Conservation (phyloP, 53 echinoderm and acorn worm genomes). For the Paelopatides confundens region DNA sequence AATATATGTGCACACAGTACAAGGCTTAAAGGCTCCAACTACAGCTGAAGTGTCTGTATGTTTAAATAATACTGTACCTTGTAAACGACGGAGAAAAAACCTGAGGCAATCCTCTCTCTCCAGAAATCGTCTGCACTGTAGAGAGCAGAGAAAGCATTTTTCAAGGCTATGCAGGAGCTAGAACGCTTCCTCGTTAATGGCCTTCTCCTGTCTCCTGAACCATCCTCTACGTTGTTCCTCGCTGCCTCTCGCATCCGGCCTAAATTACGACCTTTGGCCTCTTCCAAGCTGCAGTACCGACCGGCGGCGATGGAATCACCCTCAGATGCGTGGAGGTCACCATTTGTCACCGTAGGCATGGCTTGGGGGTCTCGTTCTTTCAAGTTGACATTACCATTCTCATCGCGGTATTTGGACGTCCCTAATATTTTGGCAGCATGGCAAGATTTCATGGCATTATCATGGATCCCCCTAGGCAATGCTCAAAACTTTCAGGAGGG, state of each 20-base stretch:
- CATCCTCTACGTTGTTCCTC: background rate
- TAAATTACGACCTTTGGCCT: constrained; percentile 15
- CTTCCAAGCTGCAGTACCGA: background rate
- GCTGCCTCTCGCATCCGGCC: background rate
- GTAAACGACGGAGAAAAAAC: constrained; percentile 90
- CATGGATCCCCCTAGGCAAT: background rate
- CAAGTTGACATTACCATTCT: constrained; percentile 18
- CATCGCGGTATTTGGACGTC: constrained; percentile 3
- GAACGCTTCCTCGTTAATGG: background rate
- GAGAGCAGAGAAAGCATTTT: constrained; percentile 67
- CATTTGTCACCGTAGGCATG: background rate
- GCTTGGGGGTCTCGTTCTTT: background rate
- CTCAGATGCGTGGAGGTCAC: background rate
- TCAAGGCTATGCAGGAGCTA: constrained; percentile 55
- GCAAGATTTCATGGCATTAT: constrained; percentile 34
- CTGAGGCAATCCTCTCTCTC: constrained; percentile 74
- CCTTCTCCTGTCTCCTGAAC: background rate
- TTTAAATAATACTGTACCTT: constrained; percentile 70
- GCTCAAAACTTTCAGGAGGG: background rate
- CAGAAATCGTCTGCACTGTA: constrained; percentile 77
- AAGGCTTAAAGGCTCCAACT: background rate
- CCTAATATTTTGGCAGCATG: background rate
- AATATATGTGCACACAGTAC: background rate
- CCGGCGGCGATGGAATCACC: background rate
- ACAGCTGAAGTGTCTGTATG: too few species aligned